phyloP scores from a whole-genome alignment of 2,113 vertebrate species.

The Chionomys nivalis region DNA sequence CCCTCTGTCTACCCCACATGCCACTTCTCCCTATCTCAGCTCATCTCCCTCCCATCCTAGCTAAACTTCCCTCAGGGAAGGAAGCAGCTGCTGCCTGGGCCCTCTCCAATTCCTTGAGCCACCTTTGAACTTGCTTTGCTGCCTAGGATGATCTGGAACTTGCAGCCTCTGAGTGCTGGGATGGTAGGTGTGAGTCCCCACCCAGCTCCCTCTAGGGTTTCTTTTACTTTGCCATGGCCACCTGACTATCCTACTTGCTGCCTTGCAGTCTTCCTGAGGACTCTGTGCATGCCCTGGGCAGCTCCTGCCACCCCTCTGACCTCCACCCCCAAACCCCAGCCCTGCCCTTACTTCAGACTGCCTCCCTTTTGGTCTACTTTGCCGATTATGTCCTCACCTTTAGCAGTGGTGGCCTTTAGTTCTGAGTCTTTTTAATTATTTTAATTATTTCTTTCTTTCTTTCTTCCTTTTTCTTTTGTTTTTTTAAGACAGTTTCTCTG shows the following conservation, averaged over 20 bases:
- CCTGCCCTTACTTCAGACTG: not conserved
- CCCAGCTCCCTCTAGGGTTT: not conserved
- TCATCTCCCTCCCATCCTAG: not conserved
- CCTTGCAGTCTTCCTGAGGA: not conserved
- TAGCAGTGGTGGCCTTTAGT: not conserved
- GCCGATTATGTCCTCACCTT: not conserved
- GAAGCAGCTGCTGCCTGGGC: not conserved
- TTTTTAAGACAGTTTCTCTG: too few species aligned
- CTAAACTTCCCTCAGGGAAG: constrained; percentile 11
- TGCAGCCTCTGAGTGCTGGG: not conserved
- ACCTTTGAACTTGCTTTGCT: not conserved
- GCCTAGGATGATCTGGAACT: not conserved
- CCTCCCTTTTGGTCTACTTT: not conserved
- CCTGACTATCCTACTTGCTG: not conserved
- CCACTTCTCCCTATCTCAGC: not conserved
- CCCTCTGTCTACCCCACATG: not conserved
- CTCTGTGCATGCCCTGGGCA: not conserved
- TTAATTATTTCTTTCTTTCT: too few species aligned
- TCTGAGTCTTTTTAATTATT: not conserved
- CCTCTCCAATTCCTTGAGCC: not conserved
- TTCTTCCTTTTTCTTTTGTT: too few species aligned
- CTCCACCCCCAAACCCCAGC: not conserved
- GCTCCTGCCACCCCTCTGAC: not conserved
- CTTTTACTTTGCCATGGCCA: not conserved
- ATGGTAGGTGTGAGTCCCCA: not conserved